Evolutionary conservation across 2,797 vertebrate species (phyloP), one percentile per base, ranked within the genome.

Genomic region (Synaphobranchus kaupii): DNA sequence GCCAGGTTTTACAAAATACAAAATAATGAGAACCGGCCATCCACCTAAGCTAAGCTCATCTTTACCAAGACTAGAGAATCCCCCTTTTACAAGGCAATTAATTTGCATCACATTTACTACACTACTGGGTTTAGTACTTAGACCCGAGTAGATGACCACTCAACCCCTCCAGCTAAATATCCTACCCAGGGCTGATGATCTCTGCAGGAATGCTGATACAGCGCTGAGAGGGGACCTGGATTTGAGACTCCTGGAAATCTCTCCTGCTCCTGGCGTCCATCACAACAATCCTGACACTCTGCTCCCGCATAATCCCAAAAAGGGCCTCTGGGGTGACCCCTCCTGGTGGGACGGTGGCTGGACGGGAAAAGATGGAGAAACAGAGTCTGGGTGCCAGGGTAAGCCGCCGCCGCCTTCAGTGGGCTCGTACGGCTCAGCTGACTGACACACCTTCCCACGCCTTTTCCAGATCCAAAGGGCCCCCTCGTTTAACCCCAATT

Each of bases 121-220:
- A 20, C 56, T 58, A 58, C 56, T 58, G 56, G 56, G 56, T 58
- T 58, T 20, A 68, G 63, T 28, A 25, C 63, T 68, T n/a, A 68
- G 25, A 68, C 63, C 63, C 3, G n/a, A 34, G n/a, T 17, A 28
- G 63, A 28, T n/a, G 63, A 31, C 28, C 9, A 17, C 56, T 58
- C 39, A 20, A 60, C 78, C n/a, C 54, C 0, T 8, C 50, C 44
- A 47, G 15, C 5, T 2, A 15, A 50, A n/a, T 76, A 71, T 87
- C 95, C 91, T 94, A 99, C 99, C 99, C 98, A 83, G 99, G 97
- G 85, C 87, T 96, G 89, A 99, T 92, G 83, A 97, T 97, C 93
- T 99, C 98, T 90, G 98, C 97, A 84, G 99, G 98, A 85, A 99
- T 96, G 3, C 96, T 97, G 93, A 99, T 93, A 85, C 93, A 96